Evolutionary conservation across 1,140 invertebrate species (phyloP).

Genomic region (Drosophila littoralis): DNA sequence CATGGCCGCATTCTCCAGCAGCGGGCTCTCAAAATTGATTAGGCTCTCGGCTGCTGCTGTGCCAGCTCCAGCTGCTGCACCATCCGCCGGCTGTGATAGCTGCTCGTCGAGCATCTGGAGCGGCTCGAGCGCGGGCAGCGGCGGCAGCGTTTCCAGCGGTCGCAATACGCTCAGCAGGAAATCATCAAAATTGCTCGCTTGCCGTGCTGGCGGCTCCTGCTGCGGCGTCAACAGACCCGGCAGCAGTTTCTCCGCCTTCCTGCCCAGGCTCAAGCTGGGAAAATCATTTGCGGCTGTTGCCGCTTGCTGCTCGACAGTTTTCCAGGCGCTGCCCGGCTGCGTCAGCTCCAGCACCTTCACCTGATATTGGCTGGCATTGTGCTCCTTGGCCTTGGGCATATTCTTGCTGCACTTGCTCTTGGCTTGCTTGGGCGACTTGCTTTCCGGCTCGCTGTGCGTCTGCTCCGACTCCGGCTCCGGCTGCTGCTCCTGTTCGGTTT

Average conservation of each 20-base stretch:
- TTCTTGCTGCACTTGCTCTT: constrained; percentile 4
- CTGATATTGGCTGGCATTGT: constrained; percentile 3
- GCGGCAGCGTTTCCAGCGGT: constrained; percentile 60
- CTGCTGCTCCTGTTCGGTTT: constrained; percentile 16
- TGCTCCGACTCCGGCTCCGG: not conserved
- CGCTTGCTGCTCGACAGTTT: constrained; percentile 11
- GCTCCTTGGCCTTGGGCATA: not conserved
- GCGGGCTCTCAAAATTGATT: constrained; percentile 81
- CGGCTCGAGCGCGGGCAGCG: constrained; percentile 70
- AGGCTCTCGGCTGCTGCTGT: constrained; percentile 50
- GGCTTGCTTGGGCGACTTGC: not conserved
- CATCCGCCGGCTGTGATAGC: not conserved
- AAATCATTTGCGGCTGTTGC: not conserved
- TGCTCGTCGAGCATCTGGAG: constrained; percentile 42
- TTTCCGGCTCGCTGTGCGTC: not conserved
- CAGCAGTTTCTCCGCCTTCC: constrained; percentile 1
- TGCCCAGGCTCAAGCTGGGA: constrained; percentile 18
- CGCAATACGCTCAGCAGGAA: constrained; percentile 53
- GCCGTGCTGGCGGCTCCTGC: constrained; percentile 3
- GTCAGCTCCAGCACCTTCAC: constrained; percentile 31
- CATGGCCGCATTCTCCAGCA: constrained; percentile 62
- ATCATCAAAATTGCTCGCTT: constrained; percentile 56
- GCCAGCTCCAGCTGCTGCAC: not conserved
- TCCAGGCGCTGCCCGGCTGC: constrained; percentile 11
- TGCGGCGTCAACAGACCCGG: constrained; percentile 3